Conservation (phyloP, 2,797 vertebrate species). For the Falco columbarius region DNA sequence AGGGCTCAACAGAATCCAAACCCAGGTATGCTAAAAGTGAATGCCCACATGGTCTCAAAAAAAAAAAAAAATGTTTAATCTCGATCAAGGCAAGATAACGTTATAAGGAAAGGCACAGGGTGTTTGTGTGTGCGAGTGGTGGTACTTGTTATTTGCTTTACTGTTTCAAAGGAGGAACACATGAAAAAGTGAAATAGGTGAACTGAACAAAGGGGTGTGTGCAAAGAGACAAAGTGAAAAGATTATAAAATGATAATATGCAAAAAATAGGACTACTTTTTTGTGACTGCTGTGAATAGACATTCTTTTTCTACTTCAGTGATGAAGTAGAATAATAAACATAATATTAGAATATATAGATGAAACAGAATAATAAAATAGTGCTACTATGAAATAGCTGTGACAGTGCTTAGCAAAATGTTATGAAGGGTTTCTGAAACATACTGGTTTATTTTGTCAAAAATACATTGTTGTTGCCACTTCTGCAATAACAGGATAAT, state of each 20-base stretch:
- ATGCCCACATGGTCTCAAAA: not conserved
- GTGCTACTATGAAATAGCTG: not conserved
- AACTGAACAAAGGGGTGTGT: not conserved
- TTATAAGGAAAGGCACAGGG: not conserved
- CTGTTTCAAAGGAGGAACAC: not conserved
- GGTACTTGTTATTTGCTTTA: not conserved
- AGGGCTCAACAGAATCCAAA: slow-evolving; percentile 97
- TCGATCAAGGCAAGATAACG: not conserved
- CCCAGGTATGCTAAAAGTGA: slow-evolving; percentile 85
- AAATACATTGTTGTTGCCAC: not conserved
- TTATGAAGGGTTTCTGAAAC: not conserved
- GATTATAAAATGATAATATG: not conserved
- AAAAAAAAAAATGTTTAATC: not conserved
- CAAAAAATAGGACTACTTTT: not conserved
- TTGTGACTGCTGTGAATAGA: not conserved
- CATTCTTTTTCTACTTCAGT: not conserved
- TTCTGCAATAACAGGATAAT: not conserved
- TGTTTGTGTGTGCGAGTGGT: not conserved
- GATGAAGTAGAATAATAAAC: not conserved
- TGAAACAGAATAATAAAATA: not conserved
- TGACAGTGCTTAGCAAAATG: not conserved
- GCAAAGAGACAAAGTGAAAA: not conserved
- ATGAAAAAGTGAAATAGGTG: not conserved
- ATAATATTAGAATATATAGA: too few species aligned
- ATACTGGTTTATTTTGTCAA: not conserved